Evolutionary conservation across 2,113 vertebrate genomes (phyloP).

Genomic region (Phodopus roborovskii): DNA sequence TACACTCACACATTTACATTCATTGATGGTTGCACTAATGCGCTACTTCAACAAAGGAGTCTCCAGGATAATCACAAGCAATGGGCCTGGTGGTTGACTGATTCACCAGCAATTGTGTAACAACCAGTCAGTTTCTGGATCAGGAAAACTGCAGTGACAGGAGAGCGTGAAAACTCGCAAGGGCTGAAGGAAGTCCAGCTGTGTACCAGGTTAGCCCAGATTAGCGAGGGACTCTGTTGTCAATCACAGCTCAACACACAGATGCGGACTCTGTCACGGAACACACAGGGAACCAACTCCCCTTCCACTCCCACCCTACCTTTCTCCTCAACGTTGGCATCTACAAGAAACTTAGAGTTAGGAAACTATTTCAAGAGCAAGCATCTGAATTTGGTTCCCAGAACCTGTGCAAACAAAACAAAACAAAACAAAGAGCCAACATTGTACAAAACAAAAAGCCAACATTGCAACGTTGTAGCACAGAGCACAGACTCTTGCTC

Average conservation of each 20-base stretch:
- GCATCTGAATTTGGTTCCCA: neutral
- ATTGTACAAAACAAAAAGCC: no score
- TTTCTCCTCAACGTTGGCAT: neutral
- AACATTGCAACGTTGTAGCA: no score
- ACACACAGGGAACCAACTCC: neutral
- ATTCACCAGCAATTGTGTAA: neutral
- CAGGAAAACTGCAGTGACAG: neutral
- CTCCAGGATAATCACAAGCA: neutral
- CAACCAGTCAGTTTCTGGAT: neutral
- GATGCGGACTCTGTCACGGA: neutral
- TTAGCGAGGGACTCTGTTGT: neutral
- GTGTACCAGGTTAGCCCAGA: rapidly evolving
- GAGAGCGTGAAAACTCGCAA: neutral
- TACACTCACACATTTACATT: neutral
- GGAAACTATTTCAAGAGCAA: neutral
- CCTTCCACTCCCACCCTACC: no score
- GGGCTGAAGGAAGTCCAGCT: neutral
- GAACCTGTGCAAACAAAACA: neutral
- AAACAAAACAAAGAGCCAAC: neutral
- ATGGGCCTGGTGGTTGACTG: neutral
- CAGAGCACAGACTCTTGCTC: neutral
- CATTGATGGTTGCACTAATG: rapidly evolving
- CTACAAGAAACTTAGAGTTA: neutral
- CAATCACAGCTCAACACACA: neutral
- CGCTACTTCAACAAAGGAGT: neutral